Conservation (phyloP, 2,113 vertebrate genomes). For the Labeo rohita region DNA sequence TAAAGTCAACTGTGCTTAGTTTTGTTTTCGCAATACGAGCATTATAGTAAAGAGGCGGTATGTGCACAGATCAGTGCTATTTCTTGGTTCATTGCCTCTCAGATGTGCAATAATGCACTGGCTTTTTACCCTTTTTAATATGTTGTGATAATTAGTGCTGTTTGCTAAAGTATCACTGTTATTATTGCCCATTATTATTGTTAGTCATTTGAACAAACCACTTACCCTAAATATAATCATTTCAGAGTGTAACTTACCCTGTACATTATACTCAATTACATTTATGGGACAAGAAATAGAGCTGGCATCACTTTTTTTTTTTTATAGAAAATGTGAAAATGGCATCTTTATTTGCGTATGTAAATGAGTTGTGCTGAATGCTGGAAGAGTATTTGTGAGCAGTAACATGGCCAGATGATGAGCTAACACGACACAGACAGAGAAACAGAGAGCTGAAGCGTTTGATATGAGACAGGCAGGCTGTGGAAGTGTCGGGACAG, state of each 20-base stretch:
- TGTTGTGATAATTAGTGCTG: neutral
- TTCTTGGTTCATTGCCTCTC: constrained; percentile 9
- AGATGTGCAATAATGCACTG: neutral
- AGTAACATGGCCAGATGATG: neutral
- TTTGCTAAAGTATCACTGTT: neutral
- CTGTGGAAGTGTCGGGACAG: constrained; percentile 7
- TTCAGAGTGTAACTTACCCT: neutral
- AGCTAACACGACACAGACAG: constrained; percentile 35
- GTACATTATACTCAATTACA: neutral
- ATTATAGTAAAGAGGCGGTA: neutral
- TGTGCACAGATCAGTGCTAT: neutral
- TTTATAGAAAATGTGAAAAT: neutral
- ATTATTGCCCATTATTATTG: neutral
- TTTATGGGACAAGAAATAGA: neutral
- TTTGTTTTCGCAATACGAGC: neutral
- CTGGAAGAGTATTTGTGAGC: neutral
- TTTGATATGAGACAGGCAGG: constrained; percentile 23
- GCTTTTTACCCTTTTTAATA: constrained; percentile 10
- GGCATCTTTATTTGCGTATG: neutral
- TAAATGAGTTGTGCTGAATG: neutral
- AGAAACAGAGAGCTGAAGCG: constrained; percentile 20
- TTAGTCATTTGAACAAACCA: neutral
- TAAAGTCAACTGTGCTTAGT: neutral
- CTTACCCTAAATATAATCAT: neutral
- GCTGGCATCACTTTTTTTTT: neutral